Evolutionary conservation across 1,140 invertebrate genomes (phyloP), one percentile per base, ranked within the genome.

Genomic region (Muscidifurax raptorellus): DNA sequence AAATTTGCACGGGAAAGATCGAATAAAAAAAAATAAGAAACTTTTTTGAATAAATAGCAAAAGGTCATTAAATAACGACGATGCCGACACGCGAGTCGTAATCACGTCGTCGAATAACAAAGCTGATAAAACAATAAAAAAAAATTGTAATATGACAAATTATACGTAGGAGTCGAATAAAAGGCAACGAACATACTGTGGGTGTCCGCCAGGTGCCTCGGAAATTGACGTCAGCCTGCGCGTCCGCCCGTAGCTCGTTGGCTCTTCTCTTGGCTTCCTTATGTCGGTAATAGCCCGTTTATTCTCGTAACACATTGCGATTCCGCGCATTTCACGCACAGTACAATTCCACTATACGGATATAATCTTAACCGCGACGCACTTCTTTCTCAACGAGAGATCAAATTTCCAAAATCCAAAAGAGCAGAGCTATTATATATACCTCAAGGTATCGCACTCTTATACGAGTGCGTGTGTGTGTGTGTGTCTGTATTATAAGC

Each of bases 61-160:
- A 72, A 71, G 79, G 47, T 66, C 32, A 84, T 79, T 72, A 71
- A 83, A 83, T 71, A 71, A 83, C 27, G 59, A 83, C 69, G 6
- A 59, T n/a, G 52, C 52, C 44, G 6, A 22, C 40, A 52, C 15
- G 18, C 22, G 18, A 59, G 52, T 67, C 36, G 13, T 82, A 66
- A 75, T 82, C 52, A 27, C 52, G 13, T 10, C 4, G 32, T 75
- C 64, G 64, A 82, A 81, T 74, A 59, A 81, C 10, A 59, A 74
- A 81, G 67, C 40, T 27, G 66, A 13, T n/a, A 36, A 69, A 9
- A n/a, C n/a, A 79, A 64, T 6, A 25, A 67, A 79, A 64, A 69
- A 40, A 44, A 44, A 28, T 28, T 6, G 30, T 36, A 72, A 72
- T 12, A 32, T 28, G 18, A 72, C 12, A 5, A 4, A 72, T 9